Base-by-base conservation (phyloP, 2,797 vertebrate species). In the Acanthornis magna region DNA sequence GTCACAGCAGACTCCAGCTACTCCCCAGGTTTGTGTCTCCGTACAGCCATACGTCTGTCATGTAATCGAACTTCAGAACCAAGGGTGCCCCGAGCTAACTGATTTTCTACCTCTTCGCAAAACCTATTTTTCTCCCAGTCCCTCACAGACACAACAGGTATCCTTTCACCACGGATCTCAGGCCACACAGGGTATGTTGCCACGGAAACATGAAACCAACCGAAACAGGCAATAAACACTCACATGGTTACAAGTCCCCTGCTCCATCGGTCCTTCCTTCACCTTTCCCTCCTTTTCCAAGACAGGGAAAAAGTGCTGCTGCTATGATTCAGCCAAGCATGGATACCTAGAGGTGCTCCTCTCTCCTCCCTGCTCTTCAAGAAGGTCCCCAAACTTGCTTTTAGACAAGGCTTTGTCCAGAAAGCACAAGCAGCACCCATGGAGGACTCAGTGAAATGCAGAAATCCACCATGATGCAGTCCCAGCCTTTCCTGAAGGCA, bases 171-270 rank as follows among this genome's bases (percentile, higher is more conserved):
- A 5, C 12, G 25, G 38, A n/a, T 61, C 75, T 87, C 58, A 8
- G 76, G 43, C 58, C 47, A n/a, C 47, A 16, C 40, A 8, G 53
- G 55, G 16, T 32, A 65, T 4, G 47, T 89, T 85, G 85, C 51
- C 80, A 89, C 3, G 16, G 80, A 91, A 95, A 95, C 60, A n/a
- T 0, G 12, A 93, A 95, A 32, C 23, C 87, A 77, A 68, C 11
- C 1, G 8, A 60, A 93, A 89, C 18, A 75, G 26, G 62, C 50
- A 87, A 94, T 86, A 81, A 79, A 55, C 38, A 22, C 63, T 89
- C 89, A 45, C 74, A 25, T 11, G 43, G 75, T 84, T 77, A 70
- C 72, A 73, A 54, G 45, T 75, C 38, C 60, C 66, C 36, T n/a
- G 27, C 7, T 32, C 78, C 55, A 45, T 3, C 12, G 1, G 47